These are phyloP conservation scores for Micronisus gabar DNA, from an alignment of 2,113 vertebrate genomes.

Conservation along the genomic window DNA sequence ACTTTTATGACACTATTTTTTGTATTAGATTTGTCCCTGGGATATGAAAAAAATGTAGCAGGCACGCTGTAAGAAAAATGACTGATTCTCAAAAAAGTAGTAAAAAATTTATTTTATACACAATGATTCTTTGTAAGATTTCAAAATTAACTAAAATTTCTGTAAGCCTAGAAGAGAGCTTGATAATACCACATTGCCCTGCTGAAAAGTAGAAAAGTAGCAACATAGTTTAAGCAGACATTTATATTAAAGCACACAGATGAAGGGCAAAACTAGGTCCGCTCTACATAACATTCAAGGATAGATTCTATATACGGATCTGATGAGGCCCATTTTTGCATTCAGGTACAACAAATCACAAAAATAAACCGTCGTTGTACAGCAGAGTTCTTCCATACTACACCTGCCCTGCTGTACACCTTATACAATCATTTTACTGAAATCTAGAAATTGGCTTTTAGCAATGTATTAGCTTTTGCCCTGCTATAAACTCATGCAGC, in stretches of 20 bases:
- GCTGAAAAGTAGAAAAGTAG: background rate
- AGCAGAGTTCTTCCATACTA: background rate
- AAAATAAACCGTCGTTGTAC: background rate
- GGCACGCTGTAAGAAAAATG: background rate
- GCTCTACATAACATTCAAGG: background rate
- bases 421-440: background rate
- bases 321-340: background rate
- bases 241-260: background rate
- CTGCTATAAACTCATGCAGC: rapidly evolving
- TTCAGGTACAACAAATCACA: background rate
- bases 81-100: background rate
- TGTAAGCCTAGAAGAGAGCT: background rate
- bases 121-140: background rate
- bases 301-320: background rate
- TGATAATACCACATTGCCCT: background rate
- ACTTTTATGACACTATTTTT: background rate
- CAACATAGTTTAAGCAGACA: background rate
- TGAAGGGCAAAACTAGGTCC: background rate
- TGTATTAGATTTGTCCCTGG: conserved; percentile 4
- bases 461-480: background rate
- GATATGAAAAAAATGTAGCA: background rate
- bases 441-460: background rate
- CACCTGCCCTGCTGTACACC: background rate
- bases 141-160: background rate
- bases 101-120: background rate